A percentile compares a stretch with the other conserved stretches of the same genome.
Conservation (phyloP, 2,888 invertebrate species). For the Candidula unifasciata region DNA sequence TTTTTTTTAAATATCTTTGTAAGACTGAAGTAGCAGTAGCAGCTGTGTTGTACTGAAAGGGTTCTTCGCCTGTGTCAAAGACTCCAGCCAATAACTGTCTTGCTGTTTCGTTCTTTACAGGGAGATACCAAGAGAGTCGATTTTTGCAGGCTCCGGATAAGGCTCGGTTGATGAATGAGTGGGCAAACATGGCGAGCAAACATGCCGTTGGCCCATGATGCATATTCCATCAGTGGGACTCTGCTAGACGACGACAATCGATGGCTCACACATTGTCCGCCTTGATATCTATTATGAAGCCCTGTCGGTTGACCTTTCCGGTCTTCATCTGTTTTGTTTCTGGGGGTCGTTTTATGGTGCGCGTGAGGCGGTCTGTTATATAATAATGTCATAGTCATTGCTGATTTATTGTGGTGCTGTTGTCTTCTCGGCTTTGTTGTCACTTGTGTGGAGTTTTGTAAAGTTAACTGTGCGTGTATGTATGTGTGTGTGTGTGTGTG, state of each 20-base stretch:
- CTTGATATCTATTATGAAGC: conserved; percentile 17
- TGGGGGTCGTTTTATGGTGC: neutral
- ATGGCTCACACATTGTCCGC: conserved; percentile 10
- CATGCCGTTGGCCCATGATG: conserved; percentile 9
- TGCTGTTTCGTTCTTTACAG: neutral
- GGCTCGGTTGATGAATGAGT: conserved; percentile 34
- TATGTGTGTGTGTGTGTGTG: no score
- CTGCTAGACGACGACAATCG: conserved; percentile 30
- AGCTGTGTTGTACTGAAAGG: no score
- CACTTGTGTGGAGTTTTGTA: no score
- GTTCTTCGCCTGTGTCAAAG: neutral
- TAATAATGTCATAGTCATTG: no score
- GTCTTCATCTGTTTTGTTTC: conserved; percentile 21
- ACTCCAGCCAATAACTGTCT: neutral
- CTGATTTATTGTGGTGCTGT: no score
- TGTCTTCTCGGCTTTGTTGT: no score
- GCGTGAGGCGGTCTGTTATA: neutral
- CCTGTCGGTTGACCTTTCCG: conserved; percentile 22
- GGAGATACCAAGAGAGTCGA: neutral
- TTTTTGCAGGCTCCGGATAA: neutral
- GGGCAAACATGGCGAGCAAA: conserved; percentile 38
- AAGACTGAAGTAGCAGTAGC: no score
- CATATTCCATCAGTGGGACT: conserved; percentile 28
- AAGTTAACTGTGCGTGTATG: no score
- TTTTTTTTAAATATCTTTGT: no score